Evolutionary conservation across 2,888 invertebrate genomes (phyloP).

Genomic region (Luperina nickerlii): DNA sequence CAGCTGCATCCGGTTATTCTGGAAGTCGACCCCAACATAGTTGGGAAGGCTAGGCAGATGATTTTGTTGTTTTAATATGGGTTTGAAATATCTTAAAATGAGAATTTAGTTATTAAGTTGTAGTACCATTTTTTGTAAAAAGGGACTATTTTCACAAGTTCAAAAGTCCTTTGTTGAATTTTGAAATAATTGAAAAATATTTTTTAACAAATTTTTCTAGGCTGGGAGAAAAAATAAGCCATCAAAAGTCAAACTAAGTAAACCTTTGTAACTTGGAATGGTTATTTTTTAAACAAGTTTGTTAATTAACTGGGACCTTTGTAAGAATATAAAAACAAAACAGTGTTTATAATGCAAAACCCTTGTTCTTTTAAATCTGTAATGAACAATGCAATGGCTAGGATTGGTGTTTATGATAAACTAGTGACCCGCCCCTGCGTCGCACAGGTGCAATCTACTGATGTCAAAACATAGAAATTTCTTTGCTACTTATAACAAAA

Average conservation of each 20-base stretch:
- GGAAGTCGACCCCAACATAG: background rate
- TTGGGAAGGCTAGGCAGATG: background rate
- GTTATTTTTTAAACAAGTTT: conserved; percentile 21
- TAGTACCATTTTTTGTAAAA: background rate
- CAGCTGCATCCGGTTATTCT: background rate
- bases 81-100: background rate
- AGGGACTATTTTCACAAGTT: background rate
- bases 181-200: background rate
- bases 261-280: conserved; percentile 7
- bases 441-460: too few species aligned
- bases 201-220: background rate
- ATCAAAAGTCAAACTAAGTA: conserved; percentile 9
- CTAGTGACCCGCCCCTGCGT: too few species aligned
- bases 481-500: too few species aligned
- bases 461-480: too few species aligned
- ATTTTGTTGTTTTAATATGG: too few species aligned
- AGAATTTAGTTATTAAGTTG: background rate
- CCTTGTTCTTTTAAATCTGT: too few species aligned
- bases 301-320: conserved; percentile 24
- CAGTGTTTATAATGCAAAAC: too few species aligned
- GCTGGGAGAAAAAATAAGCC: conserved; percentile 1
- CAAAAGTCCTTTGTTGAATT: conserved; percentile 8
- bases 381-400: too few species aligned
- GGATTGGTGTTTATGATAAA: too few species aligned
- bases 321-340: background rate